These are phyloP conservation scores for Drosophila sechellia DNA, from an alignment of 1,140 invertebrate genomes.

Conservation along the genomic window DNA sequence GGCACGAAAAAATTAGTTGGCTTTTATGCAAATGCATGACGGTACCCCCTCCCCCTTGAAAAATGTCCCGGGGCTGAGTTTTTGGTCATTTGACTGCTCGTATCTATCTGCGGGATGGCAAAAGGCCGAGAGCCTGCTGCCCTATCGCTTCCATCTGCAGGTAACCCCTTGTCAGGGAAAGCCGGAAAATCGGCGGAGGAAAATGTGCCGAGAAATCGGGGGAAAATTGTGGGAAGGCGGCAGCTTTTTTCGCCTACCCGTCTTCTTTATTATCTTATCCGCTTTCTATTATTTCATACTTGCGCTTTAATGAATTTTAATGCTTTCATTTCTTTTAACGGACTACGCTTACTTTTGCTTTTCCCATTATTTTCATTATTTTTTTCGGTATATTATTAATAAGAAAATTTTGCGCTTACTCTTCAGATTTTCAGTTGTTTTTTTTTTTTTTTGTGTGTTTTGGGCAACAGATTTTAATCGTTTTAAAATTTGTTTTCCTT, in stretches of 20 bases:
- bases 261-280: conserved; percentile 40
- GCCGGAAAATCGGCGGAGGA: not conserved
- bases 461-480: conserved; percentile 51
- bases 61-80: conserved; percentile 7
- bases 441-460: not conserved
- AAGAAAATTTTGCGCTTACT: conserved; percentile 65
- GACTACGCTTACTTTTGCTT: not conserved
- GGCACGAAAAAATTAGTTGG: conserved; percentile 70
- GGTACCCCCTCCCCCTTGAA: not conserved
- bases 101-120: conserved; percentile 15
- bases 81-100: conserved; percentile 41
- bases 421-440: conserved; percentile 21
- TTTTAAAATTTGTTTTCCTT: conserved; percentile 36
- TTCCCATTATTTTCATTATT: conserved; percentile 2
- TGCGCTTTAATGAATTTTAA: conserved; percentile 71
- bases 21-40: conserved; percentile 80
- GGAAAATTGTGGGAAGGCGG: conserved; percentile 3
- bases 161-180: conserved; percentile 53
- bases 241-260: not conserved
- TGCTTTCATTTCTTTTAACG: conserved; percentile 30
- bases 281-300: conserved; percentile 61
- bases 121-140: conserved; percentile 21
- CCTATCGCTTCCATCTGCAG: conserved; percentile 57
- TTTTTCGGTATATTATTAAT: conserved; percentile 66
- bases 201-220: not conserved